Conservation (phyloP, 2,888 invertebrate genomes). For the Mactromeris polynyma region DNA sequence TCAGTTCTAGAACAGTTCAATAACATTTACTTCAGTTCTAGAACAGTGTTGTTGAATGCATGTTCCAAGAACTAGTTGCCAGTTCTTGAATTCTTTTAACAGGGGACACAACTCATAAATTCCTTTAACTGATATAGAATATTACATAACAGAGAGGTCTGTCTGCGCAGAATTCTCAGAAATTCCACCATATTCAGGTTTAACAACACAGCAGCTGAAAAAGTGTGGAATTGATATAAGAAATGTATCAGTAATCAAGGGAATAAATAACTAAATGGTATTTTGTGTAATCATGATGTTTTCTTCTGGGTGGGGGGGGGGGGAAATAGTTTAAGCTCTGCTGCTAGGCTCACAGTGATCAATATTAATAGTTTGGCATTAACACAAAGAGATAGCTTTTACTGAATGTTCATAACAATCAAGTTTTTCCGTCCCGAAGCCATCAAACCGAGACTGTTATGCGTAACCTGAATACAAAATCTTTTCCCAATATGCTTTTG, state of each 20-base stretch:
- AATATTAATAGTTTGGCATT: not conserved
- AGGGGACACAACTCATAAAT: not conserved
- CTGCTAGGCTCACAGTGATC: not conserved
- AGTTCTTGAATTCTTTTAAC: too few species aligned
- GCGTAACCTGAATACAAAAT: not conserved
- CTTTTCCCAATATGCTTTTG: not conserved
- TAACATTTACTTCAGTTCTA: too few species aligned
- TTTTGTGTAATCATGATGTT: not conserved
- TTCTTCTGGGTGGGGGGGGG: not conserved
- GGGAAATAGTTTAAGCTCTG: not conserved
- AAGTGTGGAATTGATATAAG: not conserved
- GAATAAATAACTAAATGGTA: not conserved
- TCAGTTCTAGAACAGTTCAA: too few species aligned
- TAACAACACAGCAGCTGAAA: not conserved
- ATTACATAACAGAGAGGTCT: not conserved
- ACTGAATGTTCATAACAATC: not conserved
- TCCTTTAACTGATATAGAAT: not conserved
- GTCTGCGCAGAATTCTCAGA: not conserved
- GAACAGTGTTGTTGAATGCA: too few species aligned
- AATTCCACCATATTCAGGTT: not conserved
- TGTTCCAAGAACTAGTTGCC: too few species aligned
- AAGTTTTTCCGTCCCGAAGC: not conserved
- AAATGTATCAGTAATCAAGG: not conserved
- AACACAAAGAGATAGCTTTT: not conserved
- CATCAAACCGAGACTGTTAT: not conserved